Evolutionary conservation across 1,140 invertebrate genomes (phyloP).

Genomic region (Leptonema lineaticorne): DNA sequence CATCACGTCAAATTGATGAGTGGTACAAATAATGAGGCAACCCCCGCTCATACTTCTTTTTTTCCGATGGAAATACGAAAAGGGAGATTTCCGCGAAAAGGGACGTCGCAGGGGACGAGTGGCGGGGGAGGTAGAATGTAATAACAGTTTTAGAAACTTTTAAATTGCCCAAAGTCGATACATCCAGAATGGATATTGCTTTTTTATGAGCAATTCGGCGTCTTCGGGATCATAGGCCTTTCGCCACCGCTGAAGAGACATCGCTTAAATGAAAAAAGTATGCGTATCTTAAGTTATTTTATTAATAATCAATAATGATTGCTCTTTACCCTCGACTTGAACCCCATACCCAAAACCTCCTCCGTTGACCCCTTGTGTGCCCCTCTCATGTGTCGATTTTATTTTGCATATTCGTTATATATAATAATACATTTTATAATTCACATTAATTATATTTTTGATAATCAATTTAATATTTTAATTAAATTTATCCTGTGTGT

Average conservation of each 20-base stretch:
- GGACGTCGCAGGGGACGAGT: neutral
- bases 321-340: too few relatives aligned
- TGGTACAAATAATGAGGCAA: slow-evolving; percentile 35
- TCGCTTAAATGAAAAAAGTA: slow-evolving; percentile 16
- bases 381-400: too few relatives aligned
- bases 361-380: too few relatives aligned
- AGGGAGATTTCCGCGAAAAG: neutral
- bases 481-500: too few relatives aligned
- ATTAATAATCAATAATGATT: slow-evolving; percentile 15
- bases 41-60: neutral
- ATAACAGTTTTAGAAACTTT: slow-evolving; percentile 42
- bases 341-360: too few relatives aligned
- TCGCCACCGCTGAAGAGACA: slow-evolving; percentile 16
- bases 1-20: slow-evolving; percentile 39
- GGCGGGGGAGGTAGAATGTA: slow-evolving; percentile 29
- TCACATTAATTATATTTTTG: too few relatives aligned
- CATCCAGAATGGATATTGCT: slow-evolving; percentile 41
- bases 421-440: too few relatives aligned
- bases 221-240: neutral
- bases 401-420: too few relatives aligned
- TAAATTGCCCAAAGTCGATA: slow-evolving; percentile 42
- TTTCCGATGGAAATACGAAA: neutral
- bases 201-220: slow-evolving; percentile 39
- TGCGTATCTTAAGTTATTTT: slow-evolving; percentile 18
- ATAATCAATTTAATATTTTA: too few relatives aligned